A percentile compares a stretch with the other conserved stretches of the same genome.
These are phyloP conservation scores for Odontomachus brunneus DNA, from an alignment of 1,140 invertebrate genomes.

Conservation along the genomic window DNA sequence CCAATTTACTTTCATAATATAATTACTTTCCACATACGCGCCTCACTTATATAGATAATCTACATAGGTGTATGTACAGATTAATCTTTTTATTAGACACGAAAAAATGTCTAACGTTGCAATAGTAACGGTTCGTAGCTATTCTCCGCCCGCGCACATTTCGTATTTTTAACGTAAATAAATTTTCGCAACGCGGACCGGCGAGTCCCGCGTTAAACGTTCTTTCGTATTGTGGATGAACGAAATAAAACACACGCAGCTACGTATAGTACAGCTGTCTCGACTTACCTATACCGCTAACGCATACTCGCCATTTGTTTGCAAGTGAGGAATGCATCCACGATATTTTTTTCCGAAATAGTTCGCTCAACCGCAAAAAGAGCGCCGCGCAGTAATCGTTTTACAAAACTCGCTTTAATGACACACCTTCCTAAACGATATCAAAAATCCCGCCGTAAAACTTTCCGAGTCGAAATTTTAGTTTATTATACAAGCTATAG, in stretches of 20 bases:
- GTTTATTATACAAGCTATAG: no score
- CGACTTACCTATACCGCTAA: constrained; percentile 17
- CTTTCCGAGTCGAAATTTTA: no score
- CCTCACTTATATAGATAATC: not conserved
- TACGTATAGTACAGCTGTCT: constrained; percentile 4
- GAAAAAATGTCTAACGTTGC: constrained; percentile 7
- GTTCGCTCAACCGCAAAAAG: not conserved
- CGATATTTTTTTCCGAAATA: constrained; percentile 4
- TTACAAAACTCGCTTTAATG: constrained; percentile 9
- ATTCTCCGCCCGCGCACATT: not conserved
- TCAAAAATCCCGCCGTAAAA: not conserved
- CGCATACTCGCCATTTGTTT: constrained; percentile 13
- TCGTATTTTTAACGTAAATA: constrained; percentile 29
- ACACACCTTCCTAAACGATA: not conserved
- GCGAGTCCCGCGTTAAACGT: constrained; percentile 46
- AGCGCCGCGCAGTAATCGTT: not conserved
- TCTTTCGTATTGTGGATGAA: constrained; percentile 32
- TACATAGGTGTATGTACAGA: not conserved
- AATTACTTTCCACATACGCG: not conserved
- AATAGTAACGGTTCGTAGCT: constrained; percentile 3
- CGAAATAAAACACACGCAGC: constrained; percentile 45
- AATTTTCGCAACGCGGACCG: constrained; percentile 33
- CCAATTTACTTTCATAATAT: constrained; percentile 33
- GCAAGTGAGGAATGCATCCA: constrained; percentile 14
- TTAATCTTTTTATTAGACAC: constrained; percentile 31